Evolutionary conservation across 2,113 vertebrate genomes (phyloP), one percentile per base, ranked within the genome.

Genomic region (Silurus meridionalis): DNA sequence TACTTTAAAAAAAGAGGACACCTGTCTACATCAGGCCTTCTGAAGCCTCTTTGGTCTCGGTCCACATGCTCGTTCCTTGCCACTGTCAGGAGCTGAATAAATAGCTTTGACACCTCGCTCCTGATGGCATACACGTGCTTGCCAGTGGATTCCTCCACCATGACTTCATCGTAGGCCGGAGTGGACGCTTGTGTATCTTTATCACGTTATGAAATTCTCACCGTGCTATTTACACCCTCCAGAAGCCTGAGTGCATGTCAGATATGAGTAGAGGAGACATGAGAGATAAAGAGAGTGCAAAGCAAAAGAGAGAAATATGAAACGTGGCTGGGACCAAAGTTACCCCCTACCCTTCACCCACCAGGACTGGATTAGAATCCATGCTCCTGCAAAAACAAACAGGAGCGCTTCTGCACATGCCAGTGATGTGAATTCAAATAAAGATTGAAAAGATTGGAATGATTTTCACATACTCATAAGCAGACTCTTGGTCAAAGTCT

Each of bases 131-230:
- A 77, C 72, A 81, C 81, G 83, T 83, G 78, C 82, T 84, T 92
- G 91, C 94, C 93, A 94, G 89, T 89, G 92, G 93, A 95, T 95
- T 94, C 93, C 91, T 92, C 84, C 25, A 85, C 87, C 87, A 88
- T 95, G 94, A 95, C 94, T 92, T 95, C 94, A 95, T 92, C 85
- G 85, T 90, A 89, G 52, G 66, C 92, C 90, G 92, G 93, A 93
- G 92, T 72, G 91, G 92, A 94, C 91, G 94, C 94, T 94, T 94
- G 94, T 94, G 93, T 95, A 94, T 94, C 94, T 93, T 93, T 93
- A 93, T 93, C 93, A 94, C 91, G 94, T 94, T 95, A 94, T 95
- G 94, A 94, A 94, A 95, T 94, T 94, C 93, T 94, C 92, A 91
- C 92, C 90, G 89, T 87, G 94, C 94, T 95, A 95, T 95, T 95